Percentiles rank a stretch among this genome's conserved stretches.
Evolutionary conservation across 1,140 invertebrate species (phyloP).

Genomic region (Nixonia krombeini): DNA sequence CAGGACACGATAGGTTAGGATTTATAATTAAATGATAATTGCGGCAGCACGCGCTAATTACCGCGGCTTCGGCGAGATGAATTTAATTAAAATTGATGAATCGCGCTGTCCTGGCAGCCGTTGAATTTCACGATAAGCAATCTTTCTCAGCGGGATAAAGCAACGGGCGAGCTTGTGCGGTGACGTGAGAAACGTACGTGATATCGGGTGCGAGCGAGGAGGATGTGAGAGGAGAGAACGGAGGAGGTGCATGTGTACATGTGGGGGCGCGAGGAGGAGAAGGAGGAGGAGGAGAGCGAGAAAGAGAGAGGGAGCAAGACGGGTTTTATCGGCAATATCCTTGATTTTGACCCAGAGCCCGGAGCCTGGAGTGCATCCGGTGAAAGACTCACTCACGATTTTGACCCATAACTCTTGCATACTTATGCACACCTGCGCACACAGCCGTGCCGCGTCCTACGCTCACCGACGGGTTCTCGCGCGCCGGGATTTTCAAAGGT

Average conservation of each 20-base stretch:
- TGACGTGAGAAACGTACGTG: conserved; percentile 15
- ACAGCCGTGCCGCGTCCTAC: background rate
- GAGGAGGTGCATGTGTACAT: no score
- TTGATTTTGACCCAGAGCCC: conserved; percentile 53
- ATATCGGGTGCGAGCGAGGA: conserved; percentile 14
- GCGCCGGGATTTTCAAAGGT: conserved; percentile 33
- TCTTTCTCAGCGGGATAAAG: background rate
- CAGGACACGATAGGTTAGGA: no score
- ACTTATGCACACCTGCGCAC: conserved; percentile 13
- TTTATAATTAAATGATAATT: no score
- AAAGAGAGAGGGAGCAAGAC: no score
- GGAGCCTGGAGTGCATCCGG: conserved; percentile 40
- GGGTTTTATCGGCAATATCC: conserved; percentile 39
- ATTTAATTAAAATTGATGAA: conserved; percentile 4
- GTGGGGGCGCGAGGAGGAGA: no score
- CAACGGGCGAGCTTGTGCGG: conserved; percentile 13
- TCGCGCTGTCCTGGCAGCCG: no score
- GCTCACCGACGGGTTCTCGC: conserved; percentile 5
- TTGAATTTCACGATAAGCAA: conserved; percentile 11
- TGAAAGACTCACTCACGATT: conserved; percentile 47
- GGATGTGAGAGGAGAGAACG: conserved; percentile 19
- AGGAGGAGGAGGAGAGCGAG: background rate
- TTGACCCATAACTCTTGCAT: conserved; percentile 39
- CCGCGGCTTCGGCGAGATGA: background rate
- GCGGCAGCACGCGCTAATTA: no score